These are phyloP conservation scores for Phaonia tiefii DNA, from an alignment of 2,888 invertebrate species.

Conservation along the genomic window DNA sequence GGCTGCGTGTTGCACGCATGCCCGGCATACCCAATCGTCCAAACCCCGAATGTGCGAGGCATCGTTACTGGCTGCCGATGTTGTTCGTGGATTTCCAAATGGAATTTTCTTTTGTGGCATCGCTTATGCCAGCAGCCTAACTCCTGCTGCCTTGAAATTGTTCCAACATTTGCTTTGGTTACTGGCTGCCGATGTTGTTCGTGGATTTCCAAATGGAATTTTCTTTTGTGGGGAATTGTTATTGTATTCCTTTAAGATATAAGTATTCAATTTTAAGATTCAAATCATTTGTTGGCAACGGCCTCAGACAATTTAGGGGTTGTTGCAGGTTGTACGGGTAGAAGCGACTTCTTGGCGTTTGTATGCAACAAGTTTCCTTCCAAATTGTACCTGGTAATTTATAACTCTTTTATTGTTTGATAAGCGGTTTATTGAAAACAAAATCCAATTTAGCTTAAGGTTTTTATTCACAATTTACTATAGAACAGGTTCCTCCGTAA, in stretches of 20 bases:
- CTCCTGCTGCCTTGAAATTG: constrained; percentile 3
- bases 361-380: constrained; percentile 17
- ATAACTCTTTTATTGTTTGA: constrained; percentile 3
- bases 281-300: background rate
- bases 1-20: constrained; percentile 64
- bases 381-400: background rate
- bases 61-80: background rate
- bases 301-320: constrained; percentile 28
- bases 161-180: background rate
- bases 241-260: constrained; percentile 8
- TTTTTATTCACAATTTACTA: too few species aligned
- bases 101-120: background rate
- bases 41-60: background rate
- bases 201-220: background rate
- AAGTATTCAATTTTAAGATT: background rate
- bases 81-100: background rate
- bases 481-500: too few species aligned
- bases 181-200: background rate
- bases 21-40: constrained; percentile 42
- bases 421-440: constrained; percentile 11
- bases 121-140: background rate
- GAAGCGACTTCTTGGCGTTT: too few species aligned
- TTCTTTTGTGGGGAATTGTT: constrained; percentile 23
- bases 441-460: too few species aligned
- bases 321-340: constrained; percentile 5